phyloP scores from a whole-genome alignment of 2,888 invertebrate species.

The Drosophila stalkeri region DNA sequence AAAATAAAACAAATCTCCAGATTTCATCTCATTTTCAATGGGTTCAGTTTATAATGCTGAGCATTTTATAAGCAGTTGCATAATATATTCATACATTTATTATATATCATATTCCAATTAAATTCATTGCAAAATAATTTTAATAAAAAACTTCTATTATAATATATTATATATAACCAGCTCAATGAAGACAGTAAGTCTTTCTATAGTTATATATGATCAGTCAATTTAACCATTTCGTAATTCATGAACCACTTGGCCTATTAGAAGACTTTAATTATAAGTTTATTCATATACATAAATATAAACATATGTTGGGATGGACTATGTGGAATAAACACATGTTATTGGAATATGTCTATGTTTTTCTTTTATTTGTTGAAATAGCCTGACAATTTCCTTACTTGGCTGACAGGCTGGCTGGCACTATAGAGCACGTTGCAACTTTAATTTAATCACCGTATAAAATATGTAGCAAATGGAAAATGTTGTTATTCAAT shows the following conservation, averaged over 20 bases:
- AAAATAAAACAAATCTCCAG: too few relatives aligned
- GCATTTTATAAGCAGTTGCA: too few relatives aligned
- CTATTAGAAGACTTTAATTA: not conserved
- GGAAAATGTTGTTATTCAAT: conserved; percentile 80
- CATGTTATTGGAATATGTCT: conserved; percentile 35
- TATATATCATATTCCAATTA: too few relatives aligned
- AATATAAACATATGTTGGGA: not conserved
- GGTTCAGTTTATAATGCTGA: too few relatives aligned
- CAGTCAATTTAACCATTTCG: not conserved
- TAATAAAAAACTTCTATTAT: too few relatives aligned
- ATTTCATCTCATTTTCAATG: too few relatives aligned
- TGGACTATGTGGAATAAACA: conserved; percentile 19
- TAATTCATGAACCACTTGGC: not conserved
- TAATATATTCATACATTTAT: too few relatives aligned
- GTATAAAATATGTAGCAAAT: conserved; percentile 76
- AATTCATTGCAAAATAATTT: too few relatives aligned
- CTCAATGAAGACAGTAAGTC: too few relatives aligned
- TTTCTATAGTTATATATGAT: not conserved
- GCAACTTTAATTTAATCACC: conserved; percentile 76
- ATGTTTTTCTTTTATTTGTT: conserved; percentile 12
- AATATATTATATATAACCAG: too few relatives aligned
- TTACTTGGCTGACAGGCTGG: conserved; percentile 12
- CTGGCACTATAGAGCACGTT: conserved; percentile 39
- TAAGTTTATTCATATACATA: not conserved
- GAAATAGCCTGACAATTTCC: conserved; percentile 23